Evolutionary conservation across 1,140 invertebrate genomes (phyloP).

Genomic region (Rhopalosiphum padi): DNA sequence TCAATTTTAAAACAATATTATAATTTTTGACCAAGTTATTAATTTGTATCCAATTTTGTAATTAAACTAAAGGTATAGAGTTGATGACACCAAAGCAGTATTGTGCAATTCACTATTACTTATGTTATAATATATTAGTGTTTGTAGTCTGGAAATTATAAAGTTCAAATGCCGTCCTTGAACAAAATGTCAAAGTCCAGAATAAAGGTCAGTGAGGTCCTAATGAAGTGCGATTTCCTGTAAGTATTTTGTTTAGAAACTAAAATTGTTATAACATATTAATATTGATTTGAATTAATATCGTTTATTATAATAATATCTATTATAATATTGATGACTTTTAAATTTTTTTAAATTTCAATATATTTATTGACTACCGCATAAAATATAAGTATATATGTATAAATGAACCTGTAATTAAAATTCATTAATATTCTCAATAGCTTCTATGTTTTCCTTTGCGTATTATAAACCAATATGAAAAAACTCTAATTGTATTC

Average conservation of each 20-base stretch:
- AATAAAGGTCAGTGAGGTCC: background rate
- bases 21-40: background rate
- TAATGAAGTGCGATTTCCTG: constrained; percentile 16
- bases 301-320: too few species aligned
- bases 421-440: background rate
- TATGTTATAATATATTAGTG: background rate
- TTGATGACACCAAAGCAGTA: background rate
- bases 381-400: background rate
- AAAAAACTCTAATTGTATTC: background rate
- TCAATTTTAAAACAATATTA: background rate
- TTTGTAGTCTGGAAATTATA: background rate
- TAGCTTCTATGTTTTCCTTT: background rate
- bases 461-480: background rate
- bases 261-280: background rate
- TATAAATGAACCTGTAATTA: background rate
- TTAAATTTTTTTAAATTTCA: background rate
- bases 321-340: background rate
- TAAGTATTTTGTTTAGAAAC: background rate
- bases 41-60: background rate
- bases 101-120: background rate
- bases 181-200: constrained; percentile 19
- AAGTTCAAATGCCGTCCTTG: background rate
- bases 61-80: background rate
- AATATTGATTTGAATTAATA: background rate
- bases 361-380: background rate